Percentiles rank a stretch among this genome's conserved stretches.
Evolutionary conservation across 1,140 invertebrate species (phyloP).

Genomic region (Anadara kagoshimensis): DNA sequence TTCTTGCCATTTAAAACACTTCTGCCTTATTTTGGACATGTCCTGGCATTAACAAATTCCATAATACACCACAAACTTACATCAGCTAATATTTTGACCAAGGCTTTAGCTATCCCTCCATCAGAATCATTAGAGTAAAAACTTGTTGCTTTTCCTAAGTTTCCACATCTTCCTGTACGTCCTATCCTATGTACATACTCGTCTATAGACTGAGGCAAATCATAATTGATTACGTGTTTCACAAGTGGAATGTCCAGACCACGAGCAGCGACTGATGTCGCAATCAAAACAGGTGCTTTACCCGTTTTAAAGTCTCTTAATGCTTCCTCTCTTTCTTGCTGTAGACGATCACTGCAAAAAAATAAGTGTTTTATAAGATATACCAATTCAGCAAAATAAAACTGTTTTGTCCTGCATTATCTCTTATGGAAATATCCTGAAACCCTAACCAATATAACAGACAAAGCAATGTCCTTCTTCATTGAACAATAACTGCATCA

Average conservation of each 20-base stretch:
- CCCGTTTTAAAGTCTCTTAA: conserved; percentile 83
- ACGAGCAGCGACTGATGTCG: conserved; percentile 93
- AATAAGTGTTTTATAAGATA: conserved; percentile 16
- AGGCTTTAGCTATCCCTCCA: conserved; percentile 77
- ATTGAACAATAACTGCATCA: neutral
- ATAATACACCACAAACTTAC: conserved; percentile 63
- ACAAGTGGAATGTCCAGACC: conserved; percentile 89
- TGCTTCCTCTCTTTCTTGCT: conserved; percentile 91
- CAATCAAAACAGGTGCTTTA: conserved; percentile 84
- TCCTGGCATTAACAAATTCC: too few species aligned
- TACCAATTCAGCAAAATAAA: too few species aligned
- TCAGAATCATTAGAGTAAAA: conserved; percentile 85
- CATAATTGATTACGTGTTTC: conserved; percentile 93
- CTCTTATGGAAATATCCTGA: neutral
- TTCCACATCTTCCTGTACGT: conserved; percentile 94
- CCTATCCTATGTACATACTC: conserved; percentile 98
- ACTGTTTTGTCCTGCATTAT: neutral
- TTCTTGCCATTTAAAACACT: too few species aligned
- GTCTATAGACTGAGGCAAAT: conserved; percentile 88
- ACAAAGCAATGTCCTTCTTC: neutral
- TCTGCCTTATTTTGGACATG: too few species aligned
- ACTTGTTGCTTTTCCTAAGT: conserved; percentile 90
- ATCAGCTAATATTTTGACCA: conserved; percentile 82
- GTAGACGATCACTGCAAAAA: conserved; percentile 82
- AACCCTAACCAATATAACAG: neutral